phyloP scores from a whole-genome alignment of 2,888 invertebrate genomes.

The Polia nebulosa region DNA sequence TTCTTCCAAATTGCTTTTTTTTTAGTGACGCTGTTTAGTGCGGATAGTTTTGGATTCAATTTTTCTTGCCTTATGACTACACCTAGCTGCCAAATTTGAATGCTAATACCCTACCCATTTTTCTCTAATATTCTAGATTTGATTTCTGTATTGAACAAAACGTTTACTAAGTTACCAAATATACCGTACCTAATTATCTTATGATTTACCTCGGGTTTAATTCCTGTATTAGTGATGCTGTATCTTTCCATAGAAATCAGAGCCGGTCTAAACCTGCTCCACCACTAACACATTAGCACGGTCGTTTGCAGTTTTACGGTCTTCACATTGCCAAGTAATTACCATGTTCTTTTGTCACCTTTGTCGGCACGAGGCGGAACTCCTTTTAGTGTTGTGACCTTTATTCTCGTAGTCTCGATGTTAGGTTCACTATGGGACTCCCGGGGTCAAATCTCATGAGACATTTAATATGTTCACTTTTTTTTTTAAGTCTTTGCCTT shows the following conservation, averaged over 20 bases:
- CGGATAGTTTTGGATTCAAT: too few relatives aligned
- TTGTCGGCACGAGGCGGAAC: conserved; percentile 1
- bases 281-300: neutral
- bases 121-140: too few relatives aligned
- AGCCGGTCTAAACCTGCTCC: neutral
- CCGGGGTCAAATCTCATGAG: neutral
- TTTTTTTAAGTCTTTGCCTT: too few relatives aligned
- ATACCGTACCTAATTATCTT: too few relatives aligned
- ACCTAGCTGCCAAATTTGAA: too few relatives aligned
- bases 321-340: conserved; percentile 12
- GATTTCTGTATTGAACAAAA: too few relatives aligned
- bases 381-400: neutral
- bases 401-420: neutral
- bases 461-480: too few relatives aligned
- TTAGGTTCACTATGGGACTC: neutral
- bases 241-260: neutral
- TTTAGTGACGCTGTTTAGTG: too few relatives aligned
- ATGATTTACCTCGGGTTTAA: neutral
- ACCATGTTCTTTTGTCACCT: conserved; percentile 4
- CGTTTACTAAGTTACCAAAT: too few relatives aligned
- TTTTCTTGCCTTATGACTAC: too few relatives aligned
- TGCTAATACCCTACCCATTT: too few relatives aligned
- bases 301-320: conserved; percentile 23
- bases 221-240: neutral
- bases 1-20: too few relatives aligned